phyloP scores from a whole-genome alignment of 2,797 vertebrate species.

The Yasuhikotakia modesta region DNA sequence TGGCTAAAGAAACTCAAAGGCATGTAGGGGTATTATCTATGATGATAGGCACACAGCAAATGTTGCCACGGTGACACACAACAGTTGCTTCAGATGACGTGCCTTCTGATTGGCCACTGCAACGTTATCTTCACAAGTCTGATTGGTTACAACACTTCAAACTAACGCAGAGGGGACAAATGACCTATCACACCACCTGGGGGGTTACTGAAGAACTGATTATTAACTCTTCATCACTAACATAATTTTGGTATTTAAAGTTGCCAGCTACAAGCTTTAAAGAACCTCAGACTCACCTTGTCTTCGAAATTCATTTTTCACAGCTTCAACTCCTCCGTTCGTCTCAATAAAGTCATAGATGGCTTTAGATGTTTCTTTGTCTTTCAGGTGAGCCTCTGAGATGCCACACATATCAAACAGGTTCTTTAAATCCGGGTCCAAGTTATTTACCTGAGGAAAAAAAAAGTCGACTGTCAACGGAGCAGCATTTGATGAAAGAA shows the following conservation, averaged over 20 bases:
- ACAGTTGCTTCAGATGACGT: too few species aligned
- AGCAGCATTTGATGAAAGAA: too few species aligned
- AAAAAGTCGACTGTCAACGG: not conserved
- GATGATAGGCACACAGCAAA: not conserved
- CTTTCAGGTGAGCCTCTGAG: conserved; percentile 95
- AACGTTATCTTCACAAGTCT: not conserved
- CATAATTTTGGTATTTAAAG: not conserved
- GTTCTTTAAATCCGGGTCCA: conserved; percentile 97
- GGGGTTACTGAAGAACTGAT: conserved; percentile 79
- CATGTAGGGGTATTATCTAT: not conserved
- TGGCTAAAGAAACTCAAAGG: not conserved
- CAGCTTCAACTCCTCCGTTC: conserved; percentile 95
- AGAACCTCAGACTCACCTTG: conserved; percentile 80
- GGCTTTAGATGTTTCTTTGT: conserved; percentile 97
- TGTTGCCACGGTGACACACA: not conserved
- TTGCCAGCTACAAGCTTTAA: too few species aligned
- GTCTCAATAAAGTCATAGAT: conserved; percentile 99
- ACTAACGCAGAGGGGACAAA: conserved; percentile 64
- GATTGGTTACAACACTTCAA: conserved; percentile 58
- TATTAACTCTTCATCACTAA: not conserved
- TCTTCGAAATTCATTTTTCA: conserved; percentile 93
- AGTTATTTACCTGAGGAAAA: conserved; percentile 86
- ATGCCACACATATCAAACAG: conserved; percentile 97
- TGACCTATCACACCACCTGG: conserved; percentile 87
- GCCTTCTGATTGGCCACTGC: not conserved